Base-by-base conservation (phyloP, 1,140 invertebrate species). In the Tenebrio molitor region DNA sequence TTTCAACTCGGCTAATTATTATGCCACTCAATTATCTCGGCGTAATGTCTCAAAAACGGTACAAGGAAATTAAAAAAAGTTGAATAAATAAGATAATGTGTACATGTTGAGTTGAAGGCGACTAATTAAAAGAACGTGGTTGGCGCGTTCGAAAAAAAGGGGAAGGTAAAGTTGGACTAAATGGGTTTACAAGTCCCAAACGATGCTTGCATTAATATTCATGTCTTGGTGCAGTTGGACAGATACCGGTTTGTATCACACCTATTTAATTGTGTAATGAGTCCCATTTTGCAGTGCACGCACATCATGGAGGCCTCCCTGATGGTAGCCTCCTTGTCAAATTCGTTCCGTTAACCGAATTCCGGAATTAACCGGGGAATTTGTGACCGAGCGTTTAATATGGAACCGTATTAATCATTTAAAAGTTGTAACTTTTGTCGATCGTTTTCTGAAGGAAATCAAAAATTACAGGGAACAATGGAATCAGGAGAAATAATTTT, bases 201-300 rank as follows among this genome's bases (percentile, higher is more conserved):
- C 19, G 36, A 64, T 58, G 39, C 12, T 14, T 44, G 29, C 53
- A 71, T 71, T 71, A 71, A 71, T 71, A 71, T 71, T 71, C 69
- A 71, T 71, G 53, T 71, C 19, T n/a, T 71, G 46, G 39, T 71
- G 58, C 58, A 71, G 53, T 63, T 69, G 66, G 66, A 23, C 66
- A 69, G 66, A 53, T 69, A 69, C 42, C 16, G 46, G 33, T 44
- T 69, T 50, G 66, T 53, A 69, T 69, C 66, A 53, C 66, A 69
- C 66, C 66, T 69, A 53, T 36, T 25, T 69, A 69, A 69, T 69
- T 69, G 66, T 69, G 42, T 69, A 69, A 69, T 69, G 66, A 44
- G 14, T 46, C 25, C 42, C 44, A 7, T 25, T 50, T 17, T 39
- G 19, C 34, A 42, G 4, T 65, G 63, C 66, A 69, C 66, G 66